phyloP scores from a whole-genome alignment of 2,888 invertebrate genomes.

The Malacosoma neustria region DNA sequence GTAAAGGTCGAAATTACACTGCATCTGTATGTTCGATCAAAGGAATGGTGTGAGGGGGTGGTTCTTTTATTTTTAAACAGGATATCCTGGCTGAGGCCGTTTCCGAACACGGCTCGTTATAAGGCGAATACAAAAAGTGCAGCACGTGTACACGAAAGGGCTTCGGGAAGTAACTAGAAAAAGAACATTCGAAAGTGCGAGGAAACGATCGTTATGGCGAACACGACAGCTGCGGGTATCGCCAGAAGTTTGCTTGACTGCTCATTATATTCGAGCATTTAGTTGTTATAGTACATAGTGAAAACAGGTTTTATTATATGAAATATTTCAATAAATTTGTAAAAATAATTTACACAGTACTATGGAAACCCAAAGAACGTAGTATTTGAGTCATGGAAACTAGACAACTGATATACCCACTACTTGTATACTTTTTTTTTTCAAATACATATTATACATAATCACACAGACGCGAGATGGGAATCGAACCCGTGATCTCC shows the following conservation, averaged over 20 bases:
- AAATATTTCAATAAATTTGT: too few relatives aligned
- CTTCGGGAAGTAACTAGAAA: slow-evolving; percentile 17
- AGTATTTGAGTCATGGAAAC: too few relatives aligned
- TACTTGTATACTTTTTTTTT: too few relatives aligned
- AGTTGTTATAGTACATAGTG: too few relatives aligned
- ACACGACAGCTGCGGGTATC: neutral
- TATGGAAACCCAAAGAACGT: too few relatives aligned
- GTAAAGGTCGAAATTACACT: slow-evolving; percentile 7
- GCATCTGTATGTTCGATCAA: slow-evolving; percentile 7
- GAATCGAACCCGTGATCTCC: too few relatives aligned
- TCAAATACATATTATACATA: too few relatives aligned
- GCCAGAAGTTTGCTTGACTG: neutral
- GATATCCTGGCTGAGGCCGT: slow-evolving; percentile 58
- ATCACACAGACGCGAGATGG: too few relatives aligned
- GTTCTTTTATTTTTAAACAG: slow-evolving; percentile 66
- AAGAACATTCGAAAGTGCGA: slow-evolving; percentile 15
- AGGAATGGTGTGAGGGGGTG: slow-evolving; percentile 47
- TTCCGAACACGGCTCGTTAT: slow-evolving; percentile 58
- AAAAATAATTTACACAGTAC: too few relatives aligned
- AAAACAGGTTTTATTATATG: too few relatives aligned
- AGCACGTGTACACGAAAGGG: slow-evolving; percentile 53
- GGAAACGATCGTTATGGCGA: neutral
- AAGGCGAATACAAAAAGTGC: slow-evolving; percentile 42
- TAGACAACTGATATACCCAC: too few relatives aligned
- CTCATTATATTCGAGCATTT: too few relatives aligned